Evolutionary conservation across 2,888 invertebrate genomes (phyloP).

Genomic region (Eilema caniola): DNA sequence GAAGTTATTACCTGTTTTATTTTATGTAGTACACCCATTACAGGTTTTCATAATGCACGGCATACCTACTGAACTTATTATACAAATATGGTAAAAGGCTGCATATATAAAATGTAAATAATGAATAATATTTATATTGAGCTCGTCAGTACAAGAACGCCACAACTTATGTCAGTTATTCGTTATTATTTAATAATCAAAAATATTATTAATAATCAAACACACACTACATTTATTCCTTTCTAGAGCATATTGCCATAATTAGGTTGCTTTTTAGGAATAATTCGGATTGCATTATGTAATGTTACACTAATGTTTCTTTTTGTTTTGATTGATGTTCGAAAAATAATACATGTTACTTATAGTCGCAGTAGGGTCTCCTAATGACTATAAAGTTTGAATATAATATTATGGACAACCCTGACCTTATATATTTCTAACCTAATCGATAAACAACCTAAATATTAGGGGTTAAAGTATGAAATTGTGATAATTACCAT

Average conservation of each 20-base stretch:
- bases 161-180: too few relatives aligned
- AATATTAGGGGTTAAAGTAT: too few relatives aligned
- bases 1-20: too few relatives aligned
- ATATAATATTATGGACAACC: neutral
- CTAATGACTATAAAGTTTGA: neutral
- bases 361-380: neutral
- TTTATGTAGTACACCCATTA: neutral
- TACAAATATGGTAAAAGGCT: too few relatives aligned
- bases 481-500: too few relatives aligned
- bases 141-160: neutral
- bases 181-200: too few relatives aligned
- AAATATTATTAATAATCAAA: neutral
- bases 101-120: neutral
- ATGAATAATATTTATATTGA: neutral
- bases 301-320: slow-evolving; percentile 1
- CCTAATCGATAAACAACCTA: neutral
- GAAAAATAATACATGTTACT: neutral
- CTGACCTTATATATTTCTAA: neutral
- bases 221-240: neutral
- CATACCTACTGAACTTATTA: too few relatives aligned
- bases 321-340: slow-evolving; percentile 4
- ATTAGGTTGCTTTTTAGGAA: neutral
- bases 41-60: neutral
- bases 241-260: neutral
- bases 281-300: neutral